phyloP scores from a whole-genome alignment of 2,888 invertebrate species.

The Lissonota sp. region DNA sequence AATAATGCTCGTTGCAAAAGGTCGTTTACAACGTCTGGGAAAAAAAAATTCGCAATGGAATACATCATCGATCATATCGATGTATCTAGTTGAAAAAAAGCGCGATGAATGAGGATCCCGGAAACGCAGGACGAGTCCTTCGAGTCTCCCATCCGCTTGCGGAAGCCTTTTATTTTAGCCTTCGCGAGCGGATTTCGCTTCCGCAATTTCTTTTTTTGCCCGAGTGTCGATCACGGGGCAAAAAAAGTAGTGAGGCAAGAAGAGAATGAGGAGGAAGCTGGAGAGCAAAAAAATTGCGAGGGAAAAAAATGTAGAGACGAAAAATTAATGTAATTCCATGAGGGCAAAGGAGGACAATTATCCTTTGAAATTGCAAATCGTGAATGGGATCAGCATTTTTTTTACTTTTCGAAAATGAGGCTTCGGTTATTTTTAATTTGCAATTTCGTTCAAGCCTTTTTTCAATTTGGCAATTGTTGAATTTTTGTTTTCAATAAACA shows the following conservation, averaged over 20 bases:
- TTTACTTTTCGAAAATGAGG: conserved; percentile 65
- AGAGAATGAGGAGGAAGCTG: conserved; percentile 55
- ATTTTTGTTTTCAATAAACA: no score
- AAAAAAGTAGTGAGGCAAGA: conserved; percentile 18
- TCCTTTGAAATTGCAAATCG: conserved; percentile 76
- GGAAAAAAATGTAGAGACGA: conserved; percentile 50
- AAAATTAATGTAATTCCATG: conserved; percentile 38
- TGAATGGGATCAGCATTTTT: conserved; percentile 64
- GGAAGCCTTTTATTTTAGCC: conserved; percentile 50
- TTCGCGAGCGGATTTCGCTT: conserved; percentile 51
- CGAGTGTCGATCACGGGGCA: neutral
- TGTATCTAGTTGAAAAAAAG: conserved; percentile 53
- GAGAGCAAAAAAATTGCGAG: conserved; percentile 45
- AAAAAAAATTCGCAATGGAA: conserved; percentile 18
- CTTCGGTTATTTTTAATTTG: conserved; percentile 67
- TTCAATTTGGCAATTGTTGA: no score
- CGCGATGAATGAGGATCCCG: conserved; percentile 59
- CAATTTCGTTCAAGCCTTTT: no score
- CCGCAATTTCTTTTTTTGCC: conserved; percentile 29
- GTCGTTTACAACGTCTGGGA: conserved; percentile 20
- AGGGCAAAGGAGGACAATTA: conserved; percentile 37
- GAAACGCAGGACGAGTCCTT: conserved; percentile 61
- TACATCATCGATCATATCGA: conserved; percentile 44
- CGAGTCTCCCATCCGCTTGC: conserved; percentile 10
- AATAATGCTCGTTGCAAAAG: conserved; percentile 39